Percentiles rank a stretch among this genome's conserved stretches.
These are phyloP conservation scores for Sandelia bainsii DNA, from an alignment of 2,797 vertebrate species.

Conservation along the genomic window DNA sequence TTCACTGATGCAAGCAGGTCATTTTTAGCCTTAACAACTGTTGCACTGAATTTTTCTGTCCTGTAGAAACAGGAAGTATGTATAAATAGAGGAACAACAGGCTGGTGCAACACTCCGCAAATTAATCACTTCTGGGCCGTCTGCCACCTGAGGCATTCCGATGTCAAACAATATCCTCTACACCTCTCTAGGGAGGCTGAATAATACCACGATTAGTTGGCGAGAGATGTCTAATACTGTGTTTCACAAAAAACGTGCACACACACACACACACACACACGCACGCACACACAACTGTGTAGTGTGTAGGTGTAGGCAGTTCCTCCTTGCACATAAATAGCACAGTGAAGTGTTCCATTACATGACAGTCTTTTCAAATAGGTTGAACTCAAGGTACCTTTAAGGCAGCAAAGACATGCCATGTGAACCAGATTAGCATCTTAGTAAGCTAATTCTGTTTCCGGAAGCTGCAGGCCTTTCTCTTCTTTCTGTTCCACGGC, in stretches of 20 bases:
- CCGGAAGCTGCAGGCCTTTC: conserved; percentile 41
- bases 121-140: conserved; percentile 45
- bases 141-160: conserved; percentile 23
- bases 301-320: not conserved
- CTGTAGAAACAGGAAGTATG: conserved; percentile 75
- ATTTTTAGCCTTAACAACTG: not conserved
- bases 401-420: conserved; percentile 41
- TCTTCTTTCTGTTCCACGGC: conserved; percentile 29
- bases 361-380: conserved; percentile 38
- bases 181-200: conserved; percentile 8
- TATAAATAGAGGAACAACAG: conserved; percentile 77
- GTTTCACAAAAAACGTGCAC: not conserved
- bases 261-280: not conserved
- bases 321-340: conserved; percentile 42
- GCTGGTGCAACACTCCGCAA: conserved; percentile 50
- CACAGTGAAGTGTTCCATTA: conserved; percentile 12
- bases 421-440: conserved; percentile 76
- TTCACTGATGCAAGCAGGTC: not conserved
- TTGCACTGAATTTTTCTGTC: conserved; percentile 10
- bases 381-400: conserved; percentile 35
- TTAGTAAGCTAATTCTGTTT: conserved; percentile 75
- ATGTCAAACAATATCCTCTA: conserved; percentile 3
- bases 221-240: not conserved
- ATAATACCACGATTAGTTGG: not conserved
- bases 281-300: not conserved